Evolutionary conservation across 2,113 vertebrate genomes (phyloP), one percentile per base, ranked within the genome.

Genomic region (Brachyhypopomus gauderio): DNA sequence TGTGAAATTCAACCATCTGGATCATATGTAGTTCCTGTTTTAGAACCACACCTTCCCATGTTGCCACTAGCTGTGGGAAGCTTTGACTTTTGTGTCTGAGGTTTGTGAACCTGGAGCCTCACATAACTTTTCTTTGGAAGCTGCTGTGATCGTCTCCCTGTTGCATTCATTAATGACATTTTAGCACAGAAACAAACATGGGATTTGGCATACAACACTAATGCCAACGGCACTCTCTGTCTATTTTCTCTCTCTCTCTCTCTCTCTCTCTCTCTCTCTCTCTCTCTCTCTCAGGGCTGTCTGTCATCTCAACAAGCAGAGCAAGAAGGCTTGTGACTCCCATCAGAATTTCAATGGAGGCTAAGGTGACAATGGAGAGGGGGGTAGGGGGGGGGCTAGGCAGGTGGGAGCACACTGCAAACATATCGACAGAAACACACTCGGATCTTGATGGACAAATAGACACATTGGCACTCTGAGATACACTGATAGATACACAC

Each of bases 381-480:
- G 67, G 9, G 38, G 77, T 66, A 84, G 78, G 84, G 80, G 72
- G 81, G 87, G 83, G 83, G 76, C 84, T 62, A 72, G 72, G 69
- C 76, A 75, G 58, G 69, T 72, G 56, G 27, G n/a, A 75, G 48
- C 52, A 48, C 55, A 55, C 48, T 67, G 62, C 80, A 87, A 80
- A 80, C 83, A 83, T 70, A 81, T 19, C 64, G 77, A 82, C 69
- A 76, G 69, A 62, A 87, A 86, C 87, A 88, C 89, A 67, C 72
- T 81, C 79, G 69, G 79, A 69, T 75, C 78, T 56, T 85, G 80
- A 85, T 60, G 77, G 52, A 73, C 67, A 67, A 75, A 83, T 77
- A 71, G 79, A 82, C 72, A 79, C 72, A 59, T 70, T 85, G 75
- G 16, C 72, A 85, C 76, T 89, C 89, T 85, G 81, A 78, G 84